These are phyloP conservation scores for Cataglyphis rosenhaueri DNA, from an alignment of 2,888 invertebrate genomes.

Conservation along the genomic window DNA sequence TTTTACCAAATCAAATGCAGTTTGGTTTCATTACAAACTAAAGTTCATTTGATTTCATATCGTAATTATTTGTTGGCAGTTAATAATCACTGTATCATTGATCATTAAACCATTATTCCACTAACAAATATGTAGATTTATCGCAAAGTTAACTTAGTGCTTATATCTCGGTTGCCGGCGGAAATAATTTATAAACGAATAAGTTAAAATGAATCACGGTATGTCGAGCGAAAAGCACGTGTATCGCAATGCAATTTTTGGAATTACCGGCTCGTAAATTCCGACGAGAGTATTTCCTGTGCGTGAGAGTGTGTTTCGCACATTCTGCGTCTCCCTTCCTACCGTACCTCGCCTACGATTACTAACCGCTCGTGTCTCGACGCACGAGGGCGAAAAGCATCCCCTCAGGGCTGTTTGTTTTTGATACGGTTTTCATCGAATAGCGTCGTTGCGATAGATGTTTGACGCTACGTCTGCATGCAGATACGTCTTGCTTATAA, in stretches of 20 bases:
- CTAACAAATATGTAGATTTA: not conserved
- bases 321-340: conserved; percentile 39
- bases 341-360: conserved; percentile 27
- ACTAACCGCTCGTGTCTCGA: conserved; percentile 47
- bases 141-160: not conserved
- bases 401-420: conserved; percentile 73
- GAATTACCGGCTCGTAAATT: conserved; percentile 74
- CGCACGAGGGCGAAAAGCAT: conserved; percentile 61
- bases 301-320: conserved; percentile 35
- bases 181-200: conserved; percentile 68
- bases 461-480: conserved; percentile 61
- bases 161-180: conserved; percentile 31
- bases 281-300: conserved; percentile 61
- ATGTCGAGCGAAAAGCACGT: conserved; percentile 63
- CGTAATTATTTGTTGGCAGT: not conserved
- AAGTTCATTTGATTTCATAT: conserved; percentile 5
- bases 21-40: not conserved
- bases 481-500: conserved; percentile 54
- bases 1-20: not conserved
- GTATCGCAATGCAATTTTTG: conserved; percentile 71
- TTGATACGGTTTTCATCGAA: conserved; percentile 73
- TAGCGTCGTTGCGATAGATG: conserved; percentile 44
- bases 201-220: conserved; percentile 57
- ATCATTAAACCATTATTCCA: not conserved
- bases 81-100: conserved; percentile 4